phyloP scores from a whole-genome alignment of 2,888 invertebrate genomes.

The Sicus ferrugineus region DNA sequence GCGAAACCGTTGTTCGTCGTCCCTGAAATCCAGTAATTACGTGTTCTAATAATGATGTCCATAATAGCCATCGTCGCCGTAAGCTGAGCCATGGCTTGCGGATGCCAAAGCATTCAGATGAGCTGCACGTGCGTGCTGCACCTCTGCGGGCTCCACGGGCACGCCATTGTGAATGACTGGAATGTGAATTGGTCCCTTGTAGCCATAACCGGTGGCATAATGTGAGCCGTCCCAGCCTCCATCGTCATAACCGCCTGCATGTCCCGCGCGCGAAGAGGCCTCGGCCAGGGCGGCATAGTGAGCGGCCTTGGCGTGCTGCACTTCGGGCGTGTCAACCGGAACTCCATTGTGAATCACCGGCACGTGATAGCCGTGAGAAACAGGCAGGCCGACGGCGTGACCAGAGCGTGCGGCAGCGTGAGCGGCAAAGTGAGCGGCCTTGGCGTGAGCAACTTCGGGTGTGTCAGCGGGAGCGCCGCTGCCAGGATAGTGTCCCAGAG shows the following conservation, averaged over 20 bases:
- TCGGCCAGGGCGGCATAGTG: slow-evolving; percentile 62
- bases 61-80: slow-evolving; percentile 57
- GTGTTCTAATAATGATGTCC: slow-evolving; percentile 48
- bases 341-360: slow-evolving; percentile 65
- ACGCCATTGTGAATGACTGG: slow-evolving; percentile 66
- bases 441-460: slow-evolving; percentile 65
- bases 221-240: slow-evolving; percentile 48
- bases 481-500: slow-evolving; percentile 52
- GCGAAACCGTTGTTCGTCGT: slow-evolving; percentile 38
- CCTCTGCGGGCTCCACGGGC: slow-evolving; percentile 67
- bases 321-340: slow-evolving; percentile 67
- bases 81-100: slow-evolving; percentile 57
- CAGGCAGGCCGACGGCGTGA: slow-evolving; percentile 41
- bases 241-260: slow-evolving; percentile 44
- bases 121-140: slow-evolving; percentile 64
- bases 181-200: slow-evolving; percentile 63
- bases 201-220: slow-evolving; percentile 55
- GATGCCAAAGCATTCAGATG: slow-evolving; percentile 62
- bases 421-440: slow-evolving; percentile 62
- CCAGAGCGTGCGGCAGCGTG: slow-evolving; percentile 62
- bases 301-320: slow-evolving; percentile 64
- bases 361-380: slow-evolving; percentile 56
- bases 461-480: slow-evolving; percentile 63
- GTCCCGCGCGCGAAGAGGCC: slow-evolving; percentile 50
- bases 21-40: slow-evolving; percentile 27